Percentiles rank a stretch among this genome's conserved stretches.
Conservation (phyloP, 1,140 invertebrate genomes). For the Drosophila paulistorum region DNA sequence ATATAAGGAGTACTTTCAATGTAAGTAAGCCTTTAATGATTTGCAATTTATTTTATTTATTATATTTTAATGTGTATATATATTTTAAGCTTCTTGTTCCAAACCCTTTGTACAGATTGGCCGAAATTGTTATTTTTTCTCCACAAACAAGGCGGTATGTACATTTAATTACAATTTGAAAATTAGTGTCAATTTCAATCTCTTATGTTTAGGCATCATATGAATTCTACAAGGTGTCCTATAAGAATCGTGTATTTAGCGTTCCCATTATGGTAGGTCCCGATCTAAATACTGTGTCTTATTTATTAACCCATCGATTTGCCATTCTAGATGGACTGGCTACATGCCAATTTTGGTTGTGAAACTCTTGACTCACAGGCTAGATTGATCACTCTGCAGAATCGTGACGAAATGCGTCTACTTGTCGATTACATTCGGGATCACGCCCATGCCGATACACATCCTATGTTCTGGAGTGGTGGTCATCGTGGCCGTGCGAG, state of each 20-base stretch:
- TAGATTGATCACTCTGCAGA: conserved; percentile 35
- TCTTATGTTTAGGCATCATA: conserved; percentile 40
- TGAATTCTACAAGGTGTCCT: conserved; percentile 55
- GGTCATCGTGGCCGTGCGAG: conserved; percentile 52
- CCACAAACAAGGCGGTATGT: conserved; percentile 59
- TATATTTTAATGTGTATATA: too few relatives aligned
- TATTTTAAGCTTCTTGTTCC: conserved; percentile 34
- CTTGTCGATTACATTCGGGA: conserved; percentile 32
- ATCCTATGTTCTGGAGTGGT: conserved; percentile 52
- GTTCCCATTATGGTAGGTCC: conserved; percentile 50
- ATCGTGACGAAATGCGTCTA: conserved; percentile 28
- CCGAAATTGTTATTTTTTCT: conserved; percentile 56
- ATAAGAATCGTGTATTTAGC: conserved; percentile 52
- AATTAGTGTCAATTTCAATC: not conserved
- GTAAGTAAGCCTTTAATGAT: conserved; percentile 32
- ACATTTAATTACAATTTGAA: not conserved
- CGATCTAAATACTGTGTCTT: not conserved
- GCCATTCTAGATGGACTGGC: conserved; percentile 43
- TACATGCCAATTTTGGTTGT: conserved; percentile 54
- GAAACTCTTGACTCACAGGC: conserved; percentile 43
- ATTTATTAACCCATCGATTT: not conserved
- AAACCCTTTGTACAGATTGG: conserved; percentile 59
- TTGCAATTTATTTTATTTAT: not conserved
- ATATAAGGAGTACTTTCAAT: conserved; percentile 38
- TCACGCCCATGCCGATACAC: conserved; percentile 35